Evolutionary conservation across 2,888 invertebrate genomes (phyloP), one percentile per base, ranked within the genome.

Genomic region (Agrotis puta): DNA sequence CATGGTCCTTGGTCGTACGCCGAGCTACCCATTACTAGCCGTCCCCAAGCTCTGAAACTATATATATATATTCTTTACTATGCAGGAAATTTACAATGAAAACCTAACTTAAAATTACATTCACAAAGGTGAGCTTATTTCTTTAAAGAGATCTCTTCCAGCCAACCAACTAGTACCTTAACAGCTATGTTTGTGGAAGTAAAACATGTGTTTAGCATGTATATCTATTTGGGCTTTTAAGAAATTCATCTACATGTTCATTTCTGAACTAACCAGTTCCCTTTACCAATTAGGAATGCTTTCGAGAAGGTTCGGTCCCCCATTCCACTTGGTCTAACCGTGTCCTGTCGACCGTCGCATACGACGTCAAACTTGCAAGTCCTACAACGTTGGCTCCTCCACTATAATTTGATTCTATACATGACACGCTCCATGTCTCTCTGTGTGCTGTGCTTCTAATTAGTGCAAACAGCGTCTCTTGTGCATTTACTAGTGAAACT

Each of bases 381-480:
- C 56, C 2, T 33, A 13, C 16, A 56, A 39, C 27, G 45, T 81
- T 48, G 7, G 43, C 11, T 63, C 11, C 54, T 53, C 33, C 33
- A 4, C 27, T 45, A n/a, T 70, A 77, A 70, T 76, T 81, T 45
- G n/a, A 74, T 77, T 74, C 27, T 33, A 24, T 48, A 45, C 27
- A 51, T 75, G 50, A 64, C 43, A 56, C 54, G 53, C 45, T 62
- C 18, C 27, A 53, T 57, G 61, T 33, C 22, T 27, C 50, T 54
- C 39, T 43, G 27, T 56, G 20, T 39, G 45, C 24, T 54, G 48
- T 22, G 63, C 54, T 58, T 67, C 50, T 66, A 67, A 67, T 74
- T 69, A 80, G 45, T 43, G 27, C 61, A 65, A 64, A 75, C 54
- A 64, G 22, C 9, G 48, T 65, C 27, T 22, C 48, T 43, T 33